Conservation (phyloP, 2,113 vertebrate genomes). For the Dicrurus megarhynchus region DNA sequence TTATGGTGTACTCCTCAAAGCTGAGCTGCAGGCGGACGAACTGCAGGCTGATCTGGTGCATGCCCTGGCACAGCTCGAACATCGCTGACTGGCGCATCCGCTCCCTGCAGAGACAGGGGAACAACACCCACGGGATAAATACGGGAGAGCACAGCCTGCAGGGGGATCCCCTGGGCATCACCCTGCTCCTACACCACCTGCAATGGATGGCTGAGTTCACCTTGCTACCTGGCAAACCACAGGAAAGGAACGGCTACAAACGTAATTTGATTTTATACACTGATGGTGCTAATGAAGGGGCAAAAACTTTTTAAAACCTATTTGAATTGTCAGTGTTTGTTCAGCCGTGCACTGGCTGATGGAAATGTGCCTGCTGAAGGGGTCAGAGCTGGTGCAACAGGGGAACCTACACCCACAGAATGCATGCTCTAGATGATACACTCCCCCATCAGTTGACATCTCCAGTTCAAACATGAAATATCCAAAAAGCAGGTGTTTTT, state of each 20-base stretch:
- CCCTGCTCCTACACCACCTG: rapidly evolving
- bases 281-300: rapidly evolving
- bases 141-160: not conserved
- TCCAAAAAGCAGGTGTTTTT: not conserved
- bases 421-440: not conserved
- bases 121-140: not conserved
- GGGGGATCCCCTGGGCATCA: rapidly evolving
- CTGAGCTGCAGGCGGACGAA: slow-evolving; percentile 95
- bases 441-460: too few relatives aligned
- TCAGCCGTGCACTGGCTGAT: not conserved
- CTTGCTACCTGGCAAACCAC: rapidly evolving
- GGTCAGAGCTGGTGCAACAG: not conserved
- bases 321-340: not conserved
- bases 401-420: not conserved
- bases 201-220: rapidly evolving
- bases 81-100: slow-evolving; percentile 98
- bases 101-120: slow-evolving; percentile 76
- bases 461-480: not conserved
- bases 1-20: slow-evolving; percentile 95
- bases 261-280: rapidly evolving
- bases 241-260: not conserved
- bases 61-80: slow-evolving; percentile 96
- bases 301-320: rapidly evolving
- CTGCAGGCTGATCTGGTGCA: slow-evolving; percentile 98
- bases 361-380: not conserved